These are phyloP conservation scores for Drosophila suboccidentalis DNA, from an alignment of 2,888 invertebrate genomes.

Conservation along the genomic window DNA sequence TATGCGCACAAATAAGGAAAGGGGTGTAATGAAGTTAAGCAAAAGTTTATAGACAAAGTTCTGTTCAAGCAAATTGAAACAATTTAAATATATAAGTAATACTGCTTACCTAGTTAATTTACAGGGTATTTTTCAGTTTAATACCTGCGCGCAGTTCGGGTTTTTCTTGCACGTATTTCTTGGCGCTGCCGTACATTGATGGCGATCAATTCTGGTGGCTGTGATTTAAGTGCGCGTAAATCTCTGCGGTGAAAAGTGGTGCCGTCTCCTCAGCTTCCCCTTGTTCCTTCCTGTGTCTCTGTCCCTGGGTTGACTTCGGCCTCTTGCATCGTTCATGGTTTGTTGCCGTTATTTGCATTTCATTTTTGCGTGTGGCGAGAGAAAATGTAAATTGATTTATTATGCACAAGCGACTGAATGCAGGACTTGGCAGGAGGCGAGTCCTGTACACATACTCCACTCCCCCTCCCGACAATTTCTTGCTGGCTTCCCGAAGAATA, in stretches of 20 bases:
- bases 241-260: conserved; percentile 76
- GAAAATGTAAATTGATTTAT: conserved; percentile 79
- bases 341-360: conserved; percentile 78
- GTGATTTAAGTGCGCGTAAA: conserved; percentile 79
- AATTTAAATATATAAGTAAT: not conserved
- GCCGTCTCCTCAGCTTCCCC: conserved; percentile 23
- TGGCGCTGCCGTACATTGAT: conserved; percentile 57
- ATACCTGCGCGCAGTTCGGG: not conserved
- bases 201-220: conserved; percentile 76
- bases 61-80: not conserved
- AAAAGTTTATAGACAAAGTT: no score
- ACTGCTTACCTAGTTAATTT: not conserved
- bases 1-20: not conserved
- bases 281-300: not conserved
- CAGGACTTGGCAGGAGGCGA: conserved; percentile 53
- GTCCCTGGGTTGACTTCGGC: not conserved
- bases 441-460: conserved; percentile 24
- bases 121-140: conserved; percentile 12
- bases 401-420: conserved; percentile 74
- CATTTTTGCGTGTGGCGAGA: conserved; percentile 69
- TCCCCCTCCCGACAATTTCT: conserved; percentile 2
- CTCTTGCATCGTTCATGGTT: conserved; percentile 65
- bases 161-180: conserved; percentile 18
- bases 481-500: conserved; percentile 28
- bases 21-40: not conserved